These are phyloP conservation scores for Panonychus citri DNA, from an alignment of 1,140 invertebrate species.

Conservation along the genomic window DNA sequence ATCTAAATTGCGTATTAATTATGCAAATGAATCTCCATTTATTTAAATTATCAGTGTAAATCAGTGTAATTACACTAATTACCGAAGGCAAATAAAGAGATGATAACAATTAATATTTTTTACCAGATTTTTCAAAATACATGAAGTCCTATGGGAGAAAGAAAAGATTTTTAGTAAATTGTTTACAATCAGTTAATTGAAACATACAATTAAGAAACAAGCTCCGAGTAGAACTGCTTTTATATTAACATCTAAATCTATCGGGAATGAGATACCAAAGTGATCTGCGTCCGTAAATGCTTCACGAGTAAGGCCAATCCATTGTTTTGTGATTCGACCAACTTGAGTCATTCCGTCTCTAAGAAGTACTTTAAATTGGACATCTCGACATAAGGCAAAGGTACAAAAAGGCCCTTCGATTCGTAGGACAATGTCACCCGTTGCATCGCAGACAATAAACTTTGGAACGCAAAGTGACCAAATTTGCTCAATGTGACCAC, in stretches of 20 bases:
- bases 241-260: conserved; percentile 51
- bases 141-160: conserved; percentile 31
- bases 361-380: conserved; percentile 34
- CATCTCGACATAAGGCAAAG: conserved; percentile 51
- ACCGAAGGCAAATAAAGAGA: too few species aligned
- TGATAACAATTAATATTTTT: too few species aligned
- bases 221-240: conserved; percentile 54
- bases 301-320: conserved; percentile 41
- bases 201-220: conserved; percentile 21
- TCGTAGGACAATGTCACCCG: conserved; percentile 45
- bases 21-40: too few species aligned
- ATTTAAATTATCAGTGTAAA: too few species aligned
- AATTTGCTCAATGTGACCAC: conserved; percentile 57
- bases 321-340: conserved; percentile 50
- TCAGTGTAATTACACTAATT: too few species aligned
- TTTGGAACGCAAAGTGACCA: conserved; percentile 55
- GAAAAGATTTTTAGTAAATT: background rate
- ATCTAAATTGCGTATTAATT: too few species aligned
- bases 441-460: conserved; percentile 48
- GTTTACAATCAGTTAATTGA: background rate
- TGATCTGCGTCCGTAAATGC: conserved; percentile 47
- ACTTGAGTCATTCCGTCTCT: conserved; percentile 21
- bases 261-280: conserved; percentile 51
- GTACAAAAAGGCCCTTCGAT: conserved; percentile 66
- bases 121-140: conserved; percentile 38